Evolutionary conservation across 2,797 vertebrate species (phyloP).

Genomic region (Enteromius thamalakanensis): DNA sequence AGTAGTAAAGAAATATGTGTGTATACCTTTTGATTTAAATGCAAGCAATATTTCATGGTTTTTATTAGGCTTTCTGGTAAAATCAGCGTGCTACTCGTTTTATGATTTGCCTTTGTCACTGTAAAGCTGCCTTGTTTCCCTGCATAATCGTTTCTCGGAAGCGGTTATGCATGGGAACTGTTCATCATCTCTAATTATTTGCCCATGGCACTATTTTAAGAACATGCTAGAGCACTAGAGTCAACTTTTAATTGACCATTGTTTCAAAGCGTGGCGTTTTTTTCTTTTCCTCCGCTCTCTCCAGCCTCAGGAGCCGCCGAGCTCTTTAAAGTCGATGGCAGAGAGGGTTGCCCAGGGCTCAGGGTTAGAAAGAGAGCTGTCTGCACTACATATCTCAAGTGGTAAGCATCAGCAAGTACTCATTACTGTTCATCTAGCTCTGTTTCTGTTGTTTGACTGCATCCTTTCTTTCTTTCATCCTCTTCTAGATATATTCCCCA

Average conservation of each 20-base stretch:
- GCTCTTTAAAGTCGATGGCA: conserved; percentile 89
- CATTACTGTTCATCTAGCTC: neutral
- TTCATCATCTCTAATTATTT: neutral
- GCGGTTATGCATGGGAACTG: neutral
- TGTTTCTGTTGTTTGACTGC: neutral
- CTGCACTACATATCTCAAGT: conserved; percentile 83
- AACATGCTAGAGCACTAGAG: neutral
- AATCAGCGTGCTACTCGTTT: neutral
- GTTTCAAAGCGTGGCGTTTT: neutral
- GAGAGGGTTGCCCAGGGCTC: conserved; percentile 87
- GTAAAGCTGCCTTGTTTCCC: neutral
- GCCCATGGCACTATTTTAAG: neutral
- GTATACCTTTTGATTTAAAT: neutral
- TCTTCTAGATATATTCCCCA: conserved; percentile 79
- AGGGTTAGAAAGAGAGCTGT: conserved; percentile 85
- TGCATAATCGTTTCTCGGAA: neutral
- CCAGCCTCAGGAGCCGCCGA: conserved; percentile 84
- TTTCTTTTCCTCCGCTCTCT: too few relatives aligned
- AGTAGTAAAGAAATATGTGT: too few relatives aligned
- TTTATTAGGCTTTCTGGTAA: neutral
- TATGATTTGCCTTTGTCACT: conserved; percentile 13
- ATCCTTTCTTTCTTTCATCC: neutral
- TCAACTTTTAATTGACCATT: neutral
- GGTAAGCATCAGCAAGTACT: conserved; percentile 69
- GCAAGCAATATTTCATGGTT: neutral